Percentiles rank a stretch among this genome's conserved stretches.
Conservation (phyloP, 2,888 invertebrate species). For the Macrophya annulata region DNA sequence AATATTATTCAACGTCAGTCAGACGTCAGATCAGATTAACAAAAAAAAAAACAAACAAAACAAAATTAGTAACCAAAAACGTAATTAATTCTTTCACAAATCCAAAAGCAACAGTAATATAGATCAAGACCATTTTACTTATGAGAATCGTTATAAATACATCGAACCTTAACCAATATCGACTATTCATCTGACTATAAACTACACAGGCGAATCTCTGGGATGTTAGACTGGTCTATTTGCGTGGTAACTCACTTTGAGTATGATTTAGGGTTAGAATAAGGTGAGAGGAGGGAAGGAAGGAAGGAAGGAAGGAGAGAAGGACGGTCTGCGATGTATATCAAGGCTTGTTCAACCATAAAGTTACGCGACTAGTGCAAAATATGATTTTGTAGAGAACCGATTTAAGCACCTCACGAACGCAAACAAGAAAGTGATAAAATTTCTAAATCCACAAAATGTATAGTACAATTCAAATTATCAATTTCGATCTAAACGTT, state of each 20-base stretch:
- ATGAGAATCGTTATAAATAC: not conserved
- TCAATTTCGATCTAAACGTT: not conserved
- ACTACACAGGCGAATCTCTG: constrained; percentile 13
- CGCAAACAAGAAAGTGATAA: not conserved
- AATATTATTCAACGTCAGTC: not conserved
- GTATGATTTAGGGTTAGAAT: constrained; percentile 61
- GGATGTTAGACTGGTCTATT: constrained; percentile 20
- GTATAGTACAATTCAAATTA: not conserved
- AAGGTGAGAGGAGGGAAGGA: constrained; percentile 45
- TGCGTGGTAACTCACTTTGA: constrained; percentile 64
- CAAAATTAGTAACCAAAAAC: not conserved
- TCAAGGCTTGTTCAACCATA: constrained; percentile 23
- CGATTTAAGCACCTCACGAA: not conserved
- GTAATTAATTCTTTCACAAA: not conserved
- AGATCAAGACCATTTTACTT: too few relatives aligned
- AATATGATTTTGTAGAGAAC: not conserved
- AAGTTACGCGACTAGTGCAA: constrained; percentile 1
- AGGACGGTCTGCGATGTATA: constrained; percentile 27
- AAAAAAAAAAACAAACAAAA: not conserved
- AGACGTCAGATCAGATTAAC: not conserved
- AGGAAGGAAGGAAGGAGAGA: constrained; percentile 11
- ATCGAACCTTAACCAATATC: not conserved
- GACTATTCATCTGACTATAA: constrained; percentile 19
- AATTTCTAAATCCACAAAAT: too few relatives aligned
- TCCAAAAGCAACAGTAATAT: too few relatives aligned